Conservation (phyloP, 2,888 invertebrate genomes). For the Sesia apiformis region DNA sequence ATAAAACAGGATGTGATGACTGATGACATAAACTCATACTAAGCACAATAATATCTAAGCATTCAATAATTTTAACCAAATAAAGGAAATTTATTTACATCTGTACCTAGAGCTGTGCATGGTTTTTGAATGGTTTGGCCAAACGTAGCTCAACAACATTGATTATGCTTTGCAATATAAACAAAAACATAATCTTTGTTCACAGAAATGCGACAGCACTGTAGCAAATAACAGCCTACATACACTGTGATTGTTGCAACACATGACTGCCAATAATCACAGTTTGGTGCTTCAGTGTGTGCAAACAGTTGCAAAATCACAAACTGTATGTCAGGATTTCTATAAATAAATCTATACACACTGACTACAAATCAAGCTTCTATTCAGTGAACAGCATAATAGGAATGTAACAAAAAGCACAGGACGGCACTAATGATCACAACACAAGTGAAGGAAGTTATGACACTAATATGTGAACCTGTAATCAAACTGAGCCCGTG, state of each 20-base stretch:
- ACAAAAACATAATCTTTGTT: background rate
- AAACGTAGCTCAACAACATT: background rate
- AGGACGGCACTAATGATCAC: constrained; percentile 65
- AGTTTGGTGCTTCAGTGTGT: background rate
- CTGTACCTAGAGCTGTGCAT: constrained; percentile 20
- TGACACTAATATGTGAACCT: constrained; percentile 69
- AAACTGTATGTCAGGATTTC: background rate
- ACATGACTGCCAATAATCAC: background rate
- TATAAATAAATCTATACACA: background rate
- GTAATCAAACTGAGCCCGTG: constrained; percentile 81
- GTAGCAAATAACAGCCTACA: background rate
- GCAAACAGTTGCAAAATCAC: no score
- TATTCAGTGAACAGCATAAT: constrained; percentile 15
- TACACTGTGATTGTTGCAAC: background rate
- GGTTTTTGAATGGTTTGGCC: background rate
- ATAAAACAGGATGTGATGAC: no score
- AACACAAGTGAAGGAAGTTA: constrained; percentile 63
- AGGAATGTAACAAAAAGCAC: constrained; percentile 33
- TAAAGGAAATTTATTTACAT: constrained; percentile 1
- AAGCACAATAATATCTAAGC: background rate
- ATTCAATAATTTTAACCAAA: background rate
- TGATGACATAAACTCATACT: background rate
- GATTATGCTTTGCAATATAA: background rate
- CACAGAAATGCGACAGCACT: background rate
- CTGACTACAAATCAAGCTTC: constrained; percentile 23